Base-by-base conservation (phyloP, 2,797 vertebrate genomes). In the Pseudopleuronectes americanus region DNA sequence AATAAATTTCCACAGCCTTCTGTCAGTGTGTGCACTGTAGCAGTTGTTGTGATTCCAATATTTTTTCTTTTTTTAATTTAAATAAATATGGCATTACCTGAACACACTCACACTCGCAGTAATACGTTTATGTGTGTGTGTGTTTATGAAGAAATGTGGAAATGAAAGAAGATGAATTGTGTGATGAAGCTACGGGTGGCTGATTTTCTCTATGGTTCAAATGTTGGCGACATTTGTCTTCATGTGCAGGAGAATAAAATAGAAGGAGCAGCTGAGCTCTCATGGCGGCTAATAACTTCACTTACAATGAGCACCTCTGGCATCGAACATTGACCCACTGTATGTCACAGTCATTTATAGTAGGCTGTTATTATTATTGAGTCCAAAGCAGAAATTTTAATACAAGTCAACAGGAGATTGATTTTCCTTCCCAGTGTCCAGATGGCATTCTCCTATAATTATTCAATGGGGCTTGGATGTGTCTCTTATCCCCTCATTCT, bases 201-300 rank as follows among this genome's bases (percentile, higher is more conserved):
- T 76, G 74, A 88, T 90, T 89, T 80, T 90, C 87, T 84, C 79
- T 89, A 66, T 77, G 73, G 76, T 83, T 92, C 85, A 88, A 84
- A 79, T 77, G 74, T 89, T 87, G 80, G 43, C 48, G 76, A 84
- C 72, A 74, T 89, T 85, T 69, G 68, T 90, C 86, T 87, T 83
- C 68, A 71, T 86, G 73, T 67, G 69, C 55, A 59, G 64, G 5
- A 63, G 61, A 77, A 19, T 79, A 57, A 86, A 85, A 71, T 57
- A 74, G 73, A 81, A 47, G 49, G 54, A 87, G 65, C 73, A 65
- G 61, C 65, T 60, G 63, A 61, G 71, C 76, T 71, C 70, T 79
- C 52, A 56, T 76, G 72, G 67, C 72, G 53, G 69, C 78, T 71
- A 65, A 87, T 77, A 87, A 81, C 84, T 84, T 64, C 65, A 60